phyloP scores from a whole-genome alignment of 2,888 invertebrate species.

The Rhyacophila evoluta region DNA sequence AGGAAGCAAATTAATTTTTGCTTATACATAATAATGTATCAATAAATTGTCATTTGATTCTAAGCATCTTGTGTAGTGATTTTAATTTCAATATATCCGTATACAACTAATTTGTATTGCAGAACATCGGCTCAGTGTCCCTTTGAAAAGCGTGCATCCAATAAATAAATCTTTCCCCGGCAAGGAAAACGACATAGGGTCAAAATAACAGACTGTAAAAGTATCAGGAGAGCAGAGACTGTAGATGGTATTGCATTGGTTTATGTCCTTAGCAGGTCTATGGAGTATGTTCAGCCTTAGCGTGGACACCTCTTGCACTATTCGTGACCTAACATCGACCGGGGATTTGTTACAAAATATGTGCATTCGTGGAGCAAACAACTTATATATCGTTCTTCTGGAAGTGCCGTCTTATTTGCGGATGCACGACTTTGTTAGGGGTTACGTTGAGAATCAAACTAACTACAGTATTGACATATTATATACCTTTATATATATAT shows the following conservation, averaged over 20 bases:
- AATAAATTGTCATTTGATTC: too few species aligned
- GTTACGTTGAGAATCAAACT: too few species aligned
- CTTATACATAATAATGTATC: too few species aligned
- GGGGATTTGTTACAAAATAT: slow-evolving; percentile 51
- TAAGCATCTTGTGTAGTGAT: too few species aligned
- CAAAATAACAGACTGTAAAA: slow-evolving; percentile 31
- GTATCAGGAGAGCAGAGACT: slow-evolving; percentile 37
- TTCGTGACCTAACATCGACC: slow-evolving; percentile 50
- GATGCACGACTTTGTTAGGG: neutral
- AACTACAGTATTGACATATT: too few species aligned
- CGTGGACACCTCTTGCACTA: slow-evolving; percentile 49
- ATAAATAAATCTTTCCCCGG: slow-evolving; percentile 36
- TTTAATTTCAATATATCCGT: too few species aligned
- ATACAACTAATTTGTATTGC: too few species aligned
- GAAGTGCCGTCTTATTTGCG: neutral
- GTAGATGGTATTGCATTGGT: slow-evolving; percentile 46
- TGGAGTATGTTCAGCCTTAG: slow-evolving; percentile 27
- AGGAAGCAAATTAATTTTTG: too few species aligned
- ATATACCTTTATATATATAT: too few species aligned
- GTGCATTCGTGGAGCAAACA: slow-evolving; percentile 49
- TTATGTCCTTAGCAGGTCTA: slow-evolving; percentile 47
- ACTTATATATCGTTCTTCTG: slow-evolving; percentile 45
- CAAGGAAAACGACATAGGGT: slow-evolving; percentile 29
- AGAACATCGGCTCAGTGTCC: too few species aligned
- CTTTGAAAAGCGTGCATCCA: slow-evolving; percentile 33